A percentile compares a stretch with the other conserved stretches of the same genome.
Evolutionary conservation across 2,797 vertebrate species (phyloP).

Genomic region (Poecile montanus): DNA sequence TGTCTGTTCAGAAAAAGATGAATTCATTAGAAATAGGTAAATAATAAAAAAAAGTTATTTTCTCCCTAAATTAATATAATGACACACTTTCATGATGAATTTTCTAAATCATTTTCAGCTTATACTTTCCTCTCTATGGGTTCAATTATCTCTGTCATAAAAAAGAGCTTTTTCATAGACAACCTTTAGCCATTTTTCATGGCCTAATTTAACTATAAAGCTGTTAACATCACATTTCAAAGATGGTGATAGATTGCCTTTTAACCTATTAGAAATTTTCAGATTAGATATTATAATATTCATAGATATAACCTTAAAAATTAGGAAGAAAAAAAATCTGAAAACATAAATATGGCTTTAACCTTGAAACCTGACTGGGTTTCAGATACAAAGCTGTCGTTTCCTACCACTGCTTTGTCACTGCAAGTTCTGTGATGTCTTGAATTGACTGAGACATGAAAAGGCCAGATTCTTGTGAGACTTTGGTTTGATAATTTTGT

Average conservation of each 20-base stretch:
- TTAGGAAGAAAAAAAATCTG: conserved; percentile 32
- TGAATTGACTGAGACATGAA: background rate
- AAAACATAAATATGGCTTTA: conserved; percentile 72
- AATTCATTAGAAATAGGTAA: conserved; percentile 74
- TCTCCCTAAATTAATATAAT: conserved; percentile 77
- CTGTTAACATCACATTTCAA: conserved; percentile 72
- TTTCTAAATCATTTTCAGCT: conserved; percentile 77
- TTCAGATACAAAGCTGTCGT: conserved; percentile 23
- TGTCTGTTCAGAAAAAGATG: conserved; percentile 51
- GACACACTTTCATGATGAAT: conserved; percentile 76
- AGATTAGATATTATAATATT: conserved; percentile 72
- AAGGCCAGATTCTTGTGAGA: background rate
- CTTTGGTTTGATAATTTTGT: background rate
- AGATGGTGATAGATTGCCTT: conserved; percentile 71
- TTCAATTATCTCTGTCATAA: conserved; percentile 82
- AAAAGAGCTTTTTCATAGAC: conserved; percentile 69
- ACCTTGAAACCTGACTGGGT: conserved; percentile 71
- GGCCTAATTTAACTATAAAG: conserved; percentile 74
- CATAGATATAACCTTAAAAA: conserved; percentile 66
- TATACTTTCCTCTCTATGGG: conserved; percentile 75
- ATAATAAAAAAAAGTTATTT: conserved; percentile 71
- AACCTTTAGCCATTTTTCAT: conserved; percentile 75
- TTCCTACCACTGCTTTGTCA: background rate
- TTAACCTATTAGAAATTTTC: conserved; percentile 67
- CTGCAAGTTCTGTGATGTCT: background rate